phyloP scores from a whole-genome alignment of 92 coral and sea anemone species.

The Parazoanthus darwini region DNA sequence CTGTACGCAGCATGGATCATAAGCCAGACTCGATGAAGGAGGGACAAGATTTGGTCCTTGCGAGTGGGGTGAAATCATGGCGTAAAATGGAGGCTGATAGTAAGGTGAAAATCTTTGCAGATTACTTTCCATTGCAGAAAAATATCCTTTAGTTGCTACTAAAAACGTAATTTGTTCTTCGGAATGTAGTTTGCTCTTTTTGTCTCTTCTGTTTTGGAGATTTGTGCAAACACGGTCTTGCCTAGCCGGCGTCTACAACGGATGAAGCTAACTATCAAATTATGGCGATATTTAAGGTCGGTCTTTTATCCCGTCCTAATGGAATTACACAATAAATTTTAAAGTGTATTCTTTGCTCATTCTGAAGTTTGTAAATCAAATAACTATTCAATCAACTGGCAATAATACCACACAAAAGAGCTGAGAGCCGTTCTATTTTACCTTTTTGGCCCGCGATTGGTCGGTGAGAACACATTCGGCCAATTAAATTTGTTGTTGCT shows the following conservation, averaged over 20 bases:
- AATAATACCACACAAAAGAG: constrained; percentile 76
- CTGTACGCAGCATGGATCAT: constrained; percentile 69
- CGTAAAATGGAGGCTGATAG: constrained; percentile 74
- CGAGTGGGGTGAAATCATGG: constrained; percentile 70
- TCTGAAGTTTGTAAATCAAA: constrained; percentile 86
- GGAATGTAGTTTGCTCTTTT: constrained; percentile 35
- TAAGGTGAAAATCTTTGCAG: constrained; percentile 65
- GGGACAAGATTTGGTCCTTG: constrained; percentile 47
- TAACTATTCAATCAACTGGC: constrained; percentile 89
- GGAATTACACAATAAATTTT: constrained; percentile 89
- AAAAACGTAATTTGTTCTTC: background rate
- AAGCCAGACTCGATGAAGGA: constrained; percentile 46
- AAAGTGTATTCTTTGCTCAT: constrained; percentile 95
- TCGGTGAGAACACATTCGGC: constrained; percentile 45
- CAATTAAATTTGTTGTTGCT: constrained; percentile 44
- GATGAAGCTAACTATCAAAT: constrained; percentile 53
- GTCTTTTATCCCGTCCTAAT: constrained; percentile 69
- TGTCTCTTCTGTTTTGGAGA: background rate
- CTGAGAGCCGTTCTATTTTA: constrained; percentile 61
- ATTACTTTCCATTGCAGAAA: constrained; percentile 67
- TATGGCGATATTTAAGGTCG: constrained; percentile 73
- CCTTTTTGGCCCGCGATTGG: constrained; percentile 65
- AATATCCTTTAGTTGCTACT: background rate
- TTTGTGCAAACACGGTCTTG: background rate
- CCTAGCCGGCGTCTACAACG: constrained; percentile 40